Evolutionary conservation across 2,888 invertebrate genomes (phyloP), one percentile per base, ranked within the genome.

Genomic region (Cerceris rybyensis): DNA sequence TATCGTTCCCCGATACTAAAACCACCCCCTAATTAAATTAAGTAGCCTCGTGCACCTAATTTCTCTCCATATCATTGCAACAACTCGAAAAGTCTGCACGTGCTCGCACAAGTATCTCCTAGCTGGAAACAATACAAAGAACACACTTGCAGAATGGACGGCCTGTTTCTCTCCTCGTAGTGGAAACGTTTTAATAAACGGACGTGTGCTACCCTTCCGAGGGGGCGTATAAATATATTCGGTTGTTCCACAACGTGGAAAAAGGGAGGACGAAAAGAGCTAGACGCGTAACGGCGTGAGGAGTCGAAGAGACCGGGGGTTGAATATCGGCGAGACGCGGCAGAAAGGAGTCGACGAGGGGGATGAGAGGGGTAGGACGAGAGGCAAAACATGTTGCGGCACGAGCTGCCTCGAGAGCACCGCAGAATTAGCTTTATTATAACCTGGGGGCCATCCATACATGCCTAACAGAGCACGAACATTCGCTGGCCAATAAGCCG

Each of bases 391-490:
- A 91, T 90, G 91, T 90, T 90, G 89, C 90, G 90, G 91, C 90
- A 90, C 91, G 90, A 90, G 91, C 88, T 88, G 90, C 89, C 90
- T 91, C 88, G 89, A 90, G 91, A 89, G 90, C 90, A 87, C 88
- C 88, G 88, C 88, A 88, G 90, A 92, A 92, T 91, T 91, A 91
- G 91, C 91, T 92, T 92, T 92, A 92, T 92, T 92, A 91, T 90
- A 91, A 91, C 91, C 91, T 89, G 88, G 91, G 91, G 91, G 90
- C 91, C 88, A 90, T 90, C 90, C 87, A 89, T 90, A 90, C 88
- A 86, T 85, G 87, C 87, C 88, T 88, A 88, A 90, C 88, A 87
- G 87, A 85, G 87, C 85, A 87, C 82, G 87, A 90, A 89, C 90
- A 89, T 87, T 84, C 86, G 77, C 88, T 80, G 83, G 81, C 88